Evolutionary conservation across 2,888 invertebrate genomes (phyloP).

Genomic region (Corythucha ciliata): DNA sequence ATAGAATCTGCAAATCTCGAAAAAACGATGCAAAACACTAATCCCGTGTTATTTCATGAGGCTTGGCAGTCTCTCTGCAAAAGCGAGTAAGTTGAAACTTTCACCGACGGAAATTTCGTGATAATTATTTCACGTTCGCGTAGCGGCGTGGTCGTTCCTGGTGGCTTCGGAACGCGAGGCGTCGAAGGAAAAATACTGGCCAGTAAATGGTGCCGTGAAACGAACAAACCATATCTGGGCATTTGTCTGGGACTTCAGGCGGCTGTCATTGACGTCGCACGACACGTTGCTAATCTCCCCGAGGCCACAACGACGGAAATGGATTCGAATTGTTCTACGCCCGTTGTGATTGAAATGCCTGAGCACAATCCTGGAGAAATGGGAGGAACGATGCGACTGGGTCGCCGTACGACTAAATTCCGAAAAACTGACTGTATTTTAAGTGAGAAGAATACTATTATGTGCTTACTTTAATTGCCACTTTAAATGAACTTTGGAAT

Average conservation of each 20-base stretch:
- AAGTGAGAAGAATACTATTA: slow-evolving; percentile 7
- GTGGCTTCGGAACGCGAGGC: slow-evolving; percentile 93
- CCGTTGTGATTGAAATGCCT: slow-evolving; percentile 96
- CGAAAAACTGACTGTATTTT: slow-evolving; percentile 41
- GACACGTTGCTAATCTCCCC: slow-evolving; percentile 37
- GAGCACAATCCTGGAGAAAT: slow-evolving; percentile 88
- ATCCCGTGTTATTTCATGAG: slow-evolving; percentile 79
- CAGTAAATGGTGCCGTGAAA: slow-evolving; percentile 83
- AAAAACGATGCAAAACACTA: slow-evolving; percentile 54
- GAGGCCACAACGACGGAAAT: slow-evolving; percentile 56
- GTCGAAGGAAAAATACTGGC: slow-evolving; percentile 94
- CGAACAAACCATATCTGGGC: slow-evolving; percentile 76
- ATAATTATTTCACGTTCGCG: background rate
- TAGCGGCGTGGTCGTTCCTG: slow-evolving; percentile 91
- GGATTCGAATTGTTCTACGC: slow-evolving; percentile 58
- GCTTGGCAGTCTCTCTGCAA: slow-evolving; percentile 88
- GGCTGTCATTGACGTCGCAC: slow-evolving; percentile 87
- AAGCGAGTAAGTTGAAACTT: slow-evolving; percentile 55
- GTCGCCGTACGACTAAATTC: slow-evolving; percentile 82
- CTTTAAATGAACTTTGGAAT: too few relatives aligned
- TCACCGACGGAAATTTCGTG: background rate
- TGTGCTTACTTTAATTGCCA: background rate
- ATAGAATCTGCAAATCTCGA: slow-evolving; percentile 89
- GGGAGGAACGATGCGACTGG: slow-evolving; percentile 97
- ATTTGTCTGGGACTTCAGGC: slow-evolving; percentile 98